Evolutionary conservation across 1,140 invertebrate genomes (phyloP).

Genomic region (Chionoecetes opilio): DNA sequence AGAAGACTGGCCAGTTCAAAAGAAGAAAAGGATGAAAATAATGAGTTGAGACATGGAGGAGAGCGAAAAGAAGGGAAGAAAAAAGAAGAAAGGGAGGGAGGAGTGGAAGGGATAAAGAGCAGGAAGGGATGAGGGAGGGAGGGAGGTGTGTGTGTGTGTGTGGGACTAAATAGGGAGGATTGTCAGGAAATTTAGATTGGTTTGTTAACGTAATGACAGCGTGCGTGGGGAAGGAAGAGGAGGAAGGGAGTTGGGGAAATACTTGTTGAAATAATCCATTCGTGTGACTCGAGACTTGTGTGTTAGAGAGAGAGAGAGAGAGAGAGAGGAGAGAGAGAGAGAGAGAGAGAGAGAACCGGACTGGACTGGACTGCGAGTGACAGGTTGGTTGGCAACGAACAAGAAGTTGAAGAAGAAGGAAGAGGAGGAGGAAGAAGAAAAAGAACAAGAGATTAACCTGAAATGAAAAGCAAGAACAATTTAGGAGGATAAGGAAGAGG

Average conservation of each 20-base stretch:
- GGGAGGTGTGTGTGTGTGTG: neutral
- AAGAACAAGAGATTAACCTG: neutral
- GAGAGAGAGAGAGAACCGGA: neutral
- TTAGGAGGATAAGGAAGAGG: neutral
- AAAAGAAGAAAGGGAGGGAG: neutral
- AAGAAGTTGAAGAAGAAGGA: neutral
- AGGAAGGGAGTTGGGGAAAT: neutral
- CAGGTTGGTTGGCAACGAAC: neutral
- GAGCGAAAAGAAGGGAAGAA: neutral
- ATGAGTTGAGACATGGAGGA: neutral
- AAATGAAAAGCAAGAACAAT: too few species aligned
- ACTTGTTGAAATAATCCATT: too few species aligned
- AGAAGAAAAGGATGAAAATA: neutral
- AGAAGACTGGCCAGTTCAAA: too few species aligned
- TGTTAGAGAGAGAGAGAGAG: neutral
- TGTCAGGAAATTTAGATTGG: slow-evolving; percentile 67
- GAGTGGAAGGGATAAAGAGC: too few species aligned
- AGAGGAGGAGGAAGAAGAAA: neutral
- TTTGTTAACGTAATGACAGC: slow-evolving; percentile 64
- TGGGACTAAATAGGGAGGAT: slow-evolving; percentile 46
- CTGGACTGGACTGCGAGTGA: neutral
- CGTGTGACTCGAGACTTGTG: neutral
- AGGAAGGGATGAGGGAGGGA: neutral
- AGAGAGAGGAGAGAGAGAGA: neutral
- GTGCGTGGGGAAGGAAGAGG: neutral